Percentiles rank a stretch among this genome's conserved stretches.
These are phyloP conservation scores for Dicranocentrus wangi DNA, from an alignment of 2,888 invertebrate genomes.

Conservation along the genomic window DNA sequence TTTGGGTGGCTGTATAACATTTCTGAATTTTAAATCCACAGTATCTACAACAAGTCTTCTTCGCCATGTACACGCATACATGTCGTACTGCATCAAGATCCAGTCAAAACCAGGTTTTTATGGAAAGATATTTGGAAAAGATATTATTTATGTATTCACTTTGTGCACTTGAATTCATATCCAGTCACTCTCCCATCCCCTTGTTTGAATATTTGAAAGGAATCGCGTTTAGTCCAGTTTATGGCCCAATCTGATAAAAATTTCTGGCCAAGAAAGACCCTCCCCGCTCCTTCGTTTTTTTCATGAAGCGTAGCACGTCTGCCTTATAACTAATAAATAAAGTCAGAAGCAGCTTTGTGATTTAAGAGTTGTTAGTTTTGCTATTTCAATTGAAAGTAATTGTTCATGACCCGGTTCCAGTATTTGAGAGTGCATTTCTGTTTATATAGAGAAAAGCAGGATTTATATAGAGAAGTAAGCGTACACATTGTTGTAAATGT, in stretches of 20 bases:
- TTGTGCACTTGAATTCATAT: too few relatives aligned
- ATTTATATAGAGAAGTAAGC: too few relatives aligned
- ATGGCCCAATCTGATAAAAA: constrained; percentile 42
- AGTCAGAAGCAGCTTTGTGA: constrained; percentile 36
- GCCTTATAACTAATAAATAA: constrained; percentile 8
- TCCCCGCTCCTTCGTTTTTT: neutral
- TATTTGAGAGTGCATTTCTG: too few relatives aligned
- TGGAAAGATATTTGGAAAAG: constrained; percentile 9
- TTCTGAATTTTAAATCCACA: neutral
- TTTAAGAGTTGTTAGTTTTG: constrained; percentile 41
- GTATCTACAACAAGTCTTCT: neutral
- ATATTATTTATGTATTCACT: neutral
- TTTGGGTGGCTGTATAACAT: constrained; percentile 37
- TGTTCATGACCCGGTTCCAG: constrained; percentile 53
- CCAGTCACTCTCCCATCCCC: neutral
- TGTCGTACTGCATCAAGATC: too few relatives aligned
- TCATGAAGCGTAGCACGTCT: constrained; percentile 2
- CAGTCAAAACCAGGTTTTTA: neutral
- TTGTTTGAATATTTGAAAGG: constrained; percentile 35
- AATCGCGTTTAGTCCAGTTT: constrained; percentile 34
- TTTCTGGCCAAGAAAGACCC: constrained; percentile 29
- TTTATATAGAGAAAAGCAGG: neutral
- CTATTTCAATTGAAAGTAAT: constrained; percentile 50
- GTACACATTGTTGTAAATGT: neutral
- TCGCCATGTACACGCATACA: too few relatives aligned